A percentile compares a stretch with the other conserved stretches of the same genome.
These are phyloP conservation scores for Drosophila sturtevanti DNA, from an alignment of 1,140 invertebrate genomes.

Conservation along the genomic window DNA sequence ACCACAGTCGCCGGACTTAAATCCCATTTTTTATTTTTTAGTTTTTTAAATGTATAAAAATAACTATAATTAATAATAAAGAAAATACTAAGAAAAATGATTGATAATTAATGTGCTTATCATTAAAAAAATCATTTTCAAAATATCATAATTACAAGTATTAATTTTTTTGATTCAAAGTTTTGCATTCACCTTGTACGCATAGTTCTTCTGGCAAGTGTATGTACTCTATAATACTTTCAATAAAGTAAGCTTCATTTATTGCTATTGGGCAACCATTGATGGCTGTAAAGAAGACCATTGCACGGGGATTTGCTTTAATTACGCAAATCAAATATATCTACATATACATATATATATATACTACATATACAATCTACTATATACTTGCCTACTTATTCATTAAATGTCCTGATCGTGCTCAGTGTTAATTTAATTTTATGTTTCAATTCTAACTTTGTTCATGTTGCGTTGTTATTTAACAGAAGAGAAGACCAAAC, in stretches of 20 bases:
- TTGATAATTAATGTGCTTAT: too few species aligned
- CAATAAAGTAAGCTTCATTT: neutral
- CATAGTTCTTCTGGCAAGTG: too few species aligned
- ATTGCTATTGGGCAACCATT: neutral
- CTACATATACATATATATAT: conserved; percentile 16
- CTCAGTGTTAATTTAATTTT: conserved; percentile 70
- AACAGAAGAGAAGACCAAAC: conserved; percentile 28
- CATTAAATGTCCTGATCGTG: conserved; percentile 75
- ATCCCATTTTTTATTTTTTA: too few species aligned
- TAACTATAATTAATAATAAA: too few species aligned
- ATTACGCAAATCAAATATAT: conserved; percentile 7
- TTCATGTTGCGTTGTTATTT: conserved; percentile 59
- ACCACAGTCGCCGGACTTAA: too few species aligned
- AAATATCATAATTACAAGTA: too few species aligned
- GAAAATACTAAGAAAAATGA: too few species aligned
- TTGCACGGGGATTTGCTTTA: neutral
- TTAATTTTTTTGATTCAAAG: too few species aligned
- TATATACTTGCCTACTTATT: conserved; percentile 44
- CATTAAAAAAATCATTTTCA: too few species aligned
- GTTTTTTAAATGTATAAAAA: too few species aligned
- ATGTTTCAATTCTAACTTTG: conserved; percentile 51
- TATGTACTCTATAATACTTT: neutral
- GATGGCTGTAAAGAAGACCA: neutral
- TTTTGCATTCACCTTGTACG: too few species aligned
- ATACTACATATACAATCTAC: conserved; percentile 20